Percentiles rank a stretch among this genome's conserved stretches.
Conservation (phyloP, 2,888 invertebrate genomes). For the Cheilosia grossa region DNA sequence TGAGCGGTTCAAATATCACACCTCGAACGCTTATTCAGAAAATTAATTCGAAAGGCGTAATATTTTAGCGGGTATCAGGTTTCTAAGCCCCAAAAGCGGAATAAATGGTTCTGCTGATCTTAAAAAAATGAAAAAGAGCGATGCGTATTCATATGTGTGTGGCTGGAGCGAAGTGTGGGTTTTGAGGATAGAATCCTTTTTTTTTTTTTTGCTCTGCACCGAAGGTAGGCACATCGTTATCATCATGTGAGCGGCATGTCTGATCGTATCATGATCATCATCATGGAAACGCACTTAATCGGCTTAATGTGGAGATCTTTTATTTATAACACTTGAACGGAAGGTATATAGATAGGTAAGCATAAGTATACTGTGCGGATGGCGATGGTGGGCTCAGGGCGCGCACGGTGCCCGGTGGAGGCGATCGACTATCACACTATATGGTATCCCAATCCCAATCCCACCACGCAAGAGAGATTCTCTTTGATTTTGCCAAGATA, state of each 20-base stretch:
- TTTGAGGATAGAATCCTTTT: conserved; percentile 56
- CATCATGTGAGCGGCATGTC: conserved; percentile 70
- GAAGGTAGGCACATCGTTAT: conserved; percentile 57
- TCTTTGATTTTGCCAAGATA: conserved; percentile 62
- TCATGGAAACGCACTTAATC: conserved; percentile 70
- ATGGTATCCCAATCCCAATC: conserved; percentile 16
- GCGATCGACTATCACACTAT: conserved; percentile 21
- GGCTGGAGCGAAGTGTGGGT: conserved; percentile 29
- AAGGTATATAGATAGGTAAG: conserved; percentile 11
- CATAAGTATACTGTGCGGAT: background rate
- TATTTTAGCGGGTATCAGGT: conserved; percentile 60
- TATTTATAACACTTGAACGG: conserved; percentile 73
- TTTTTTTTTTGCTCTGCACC: conserved; percentile 5
- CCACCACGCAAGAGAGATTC: conserved; percentile 19
- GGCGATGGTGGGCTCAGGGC: background rate
- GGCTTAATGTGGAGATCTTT: conserved; percentile 73
- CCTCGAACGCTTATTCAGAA: conserved; percentile 39
- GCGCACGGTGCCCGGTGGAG: background rate
- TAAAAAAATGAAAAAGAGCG: background rate
- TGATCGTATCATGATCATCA: conserved; percentile 74
- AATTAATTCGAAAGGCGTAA: conserved; percentile 71
- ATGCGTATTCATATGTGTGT: background rate
- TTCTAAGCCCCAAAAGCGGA: conserved; percentile 58
- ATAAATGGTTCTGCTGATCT: conserved; percentile 48
- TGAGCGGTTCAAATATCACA: conserved; percentile 64